Percentiles rank a stretch among this genome's conserved stretches.
phyloP scores from a whole-genome alignment of 2,113 vertebrate species.

The Oncorhynchus gorbuscha region DNA sequence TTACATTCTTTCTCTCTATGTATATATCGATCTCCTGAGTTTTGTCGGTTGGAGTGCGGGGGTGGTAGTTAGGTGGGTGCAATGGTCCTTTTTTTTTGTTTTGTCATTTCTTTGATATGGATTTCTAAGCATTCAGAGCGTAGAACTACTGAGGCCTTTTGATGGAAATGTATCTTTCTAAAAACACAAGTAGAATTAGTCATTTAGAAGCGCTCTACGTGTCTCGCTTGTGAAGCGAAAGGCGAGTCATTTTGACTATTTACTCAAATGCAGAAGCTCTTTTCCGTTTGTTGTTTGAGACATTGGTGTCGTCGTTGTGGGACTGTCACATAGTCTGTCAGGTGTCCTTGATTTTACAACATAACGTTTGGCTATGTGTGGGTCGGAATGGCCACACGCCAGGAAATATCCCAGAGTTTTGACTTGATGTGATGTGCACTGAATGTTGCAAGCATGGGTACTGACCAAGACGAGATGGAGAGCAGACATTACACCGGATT shows the following conservation, averaged over 20 bases:
- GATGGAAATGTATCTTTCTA: not conserved
- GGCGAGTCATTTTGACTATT: not conserved
- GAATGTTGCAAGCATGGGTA: no score
- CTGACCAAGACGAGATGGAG: no score
- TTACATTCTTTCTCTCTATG: slow-evolving; percentile 10
- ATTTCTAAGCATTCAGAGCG: slow-evolving; percentile 31
- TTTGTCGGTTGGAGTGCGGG: slow-evolving; percentile 8
- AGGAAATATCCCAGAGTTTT: slow-evolving; percentile 21
- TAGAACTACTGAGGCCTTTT: slow-evolving; percentile 22
- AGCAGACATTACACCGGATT: no score
- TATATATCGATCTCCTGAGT: not conserved
- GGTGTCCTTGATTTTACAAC: no score
- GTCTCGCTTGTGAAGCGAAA: not conserved
- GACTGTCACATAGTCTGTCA: no score
- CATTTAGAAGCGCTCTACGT: not conserved
- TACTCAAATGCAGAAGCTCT: not conserved
- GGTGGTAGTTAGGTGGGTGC: no score
- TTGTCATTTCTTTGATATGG: slow-evolving; percentile 14
- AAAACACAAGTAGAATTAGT: not conserved
- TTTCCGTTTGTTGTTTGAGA: not conserved
- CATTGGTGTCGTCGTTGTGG: not conserved
- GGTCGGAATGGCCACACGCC: slow-evolving; percentile 7
- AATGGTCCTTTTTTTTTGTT: slow-evolving; percentile 8
- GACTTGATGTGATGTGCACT: not conserved
- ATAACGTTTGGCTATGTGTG: not conserved